Conservation (phyloP, 2,888 invertebrate genomes). For the Plebejus argus region DNA sequence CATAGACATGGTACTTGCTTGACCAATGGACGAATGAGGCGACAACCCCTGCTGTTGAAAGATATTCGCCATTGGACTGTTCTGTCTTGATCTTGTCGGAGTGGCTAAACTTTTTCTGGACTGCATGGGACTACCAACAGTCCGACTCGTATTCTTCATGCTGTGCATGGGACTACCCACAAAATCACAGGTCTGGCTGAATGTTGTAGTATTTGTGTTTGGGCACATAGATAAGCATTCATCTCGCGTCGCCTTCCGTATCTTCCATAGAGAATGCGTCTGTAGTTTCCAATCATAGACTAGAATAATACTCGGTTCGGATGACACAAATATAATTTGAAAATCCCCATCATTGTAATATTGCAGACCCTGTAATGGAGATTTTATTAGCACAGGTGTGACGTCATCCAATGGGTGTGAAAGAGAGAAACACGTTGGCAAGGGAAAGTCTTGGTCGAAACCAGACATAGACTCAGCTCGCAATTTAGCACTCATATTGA, state of each 20-base stretch:
- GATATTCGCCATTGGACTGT: slow-evolving; percentile 72
- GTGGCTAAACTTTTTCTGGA: slow-evolving; percentile 59
- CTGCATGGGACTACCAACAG: slow-evolving; percentile 66
- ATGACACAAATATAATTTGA: slow-evolving; percentile 88
- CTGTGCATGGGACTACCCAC: slow-evolving; percentile 68
- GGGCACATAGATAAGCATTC: slow-evolving; percentile 84
- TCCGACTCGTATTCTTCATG: slow-evolving; percentile 62
- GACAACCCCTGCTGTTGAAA: slow-evolving; percentile 74
- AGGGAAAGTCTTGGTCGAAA: slow-evolving; percentile 73
- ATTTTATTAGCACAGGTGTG: slow-evolving; percentile 89
- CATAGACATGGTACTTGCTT: slow-evolving; percentile 71
- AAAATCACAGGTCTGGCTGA: slow-evolving; percentile 71
- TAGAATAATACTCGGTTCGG: slow-evolving; percentile 90
- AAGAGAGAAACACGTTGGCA: slow-evolving; percentile 92
- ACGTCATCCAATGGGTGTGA: slow-evolving; percentile 95
- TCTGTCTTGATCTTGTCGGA: slow-evolving; percentile 61
- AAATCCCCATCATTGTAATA: slow-evolving; percentile 83
- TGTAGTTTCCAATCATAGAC: slow-evolving; percentile 89
- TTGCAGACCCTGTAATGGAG: slow-evolving; percentile 78
- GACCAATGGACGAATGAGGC: slow-evolving; percentile 71
- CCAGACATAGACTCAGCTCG: slow-evolving; percentile 63
- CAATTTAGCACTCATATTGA: slow-evolving; percentile 67
- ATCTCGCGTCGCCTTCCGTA: slow-evolving; percentile 87
- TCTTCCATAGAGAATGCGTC: slow-evolving; percentile 90
- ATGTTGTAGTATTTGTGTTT: slow-evolving; percentile 69